Evolutionary conservation across 2,888 invertebrate genomes (phyloP).

Genomic region (Graphium colonna): DNA sequence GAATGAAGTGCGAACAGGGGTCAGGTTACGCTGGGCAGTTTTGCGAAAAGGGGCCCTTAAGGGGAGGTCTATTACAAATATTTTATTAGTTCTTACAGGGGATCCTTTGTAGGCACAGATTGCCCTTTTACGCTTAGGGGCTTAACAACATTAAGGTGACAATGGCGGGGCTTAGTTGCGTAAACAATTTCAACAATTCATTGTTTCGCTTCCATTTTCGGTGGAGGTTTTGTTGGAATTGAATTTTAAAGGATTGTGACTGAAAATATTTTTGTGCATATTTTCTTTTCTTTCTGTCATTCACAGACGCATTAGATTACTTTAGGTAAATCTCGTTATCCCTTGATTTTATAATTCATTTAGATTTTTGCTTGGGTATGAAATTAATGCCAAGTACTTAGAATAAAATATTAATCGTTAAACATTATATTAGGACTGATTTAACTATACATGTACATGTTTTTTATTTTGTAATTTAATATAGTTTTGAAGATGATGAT

Average conservation of each 20-base stretch:
- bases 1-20: constrained; percentile 26
- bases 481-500: too few species aligned
- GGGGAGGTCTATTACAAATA: constrained; percentile 43
- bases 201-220: constrained; percentile 22
- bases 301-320: too few species aligned
- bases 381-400: too few species aligned
- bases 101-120: constrained; percentile 35
- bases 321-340: too few species aligned
- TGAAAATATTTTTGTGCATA: background rate
- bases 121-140: constrained; percentile 31
- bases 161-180: constrained; percentile 29
- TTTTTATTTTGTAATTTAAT: too few species aligned
- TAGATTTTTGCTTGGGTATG: too few species aligned
- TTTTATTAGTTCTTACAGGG: constrained; percentile 44
- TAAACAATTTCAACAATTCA: constrained; percentile 25
- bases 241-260: background rate
- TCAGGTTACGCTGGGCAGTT: constrained; percentile 29
- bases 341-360: too few species aligned
- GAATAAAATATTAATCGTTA: too few species aligned
- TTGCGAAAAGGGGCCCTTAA: constrained; percentile 34
- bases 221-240: constrained; percentile 2
- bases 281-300: background rate
- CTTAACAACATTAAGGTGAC: constrained; percentile 39
- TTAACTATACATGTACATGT: too few species aligned
- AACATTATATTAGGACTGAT: too few species aligned